Base-by-base conservation (phyloP, 2,888 invertebrate species). In the Aspidiotus destructor region DNA sequence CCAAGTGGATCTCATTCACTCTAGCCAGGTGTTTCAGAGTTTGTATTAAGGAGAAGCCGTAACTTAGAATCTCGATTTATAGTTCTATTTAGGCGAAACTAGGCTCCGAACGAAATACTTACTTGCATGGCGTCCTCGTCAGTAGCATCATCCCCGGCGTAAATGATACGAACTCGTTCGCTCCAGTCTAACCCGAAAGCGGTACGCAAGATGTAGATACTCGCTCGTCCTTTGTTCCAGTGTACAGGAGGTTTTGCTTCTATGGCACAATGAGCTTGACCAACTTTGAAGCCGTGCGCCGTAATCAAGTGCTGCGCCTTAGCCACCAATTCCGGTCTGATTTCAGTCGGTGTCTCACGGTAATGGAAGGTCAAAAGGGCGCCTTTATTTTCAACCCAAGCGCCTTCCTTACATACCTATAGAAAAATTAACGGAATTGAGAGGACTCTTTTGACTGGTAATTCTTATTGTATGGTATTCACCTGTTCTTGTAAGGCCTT, bases 121-220 rank as follows among this genome's bases (percentile, higher is more conserved):
- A 90, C 90, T 84, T 85, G 82, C 88, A 92, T 92, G 55, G 92
- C 92, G 76, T 92, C 92, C 78, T 92, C 92, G 76, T 92, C 92
- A 0, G 92, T 92, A 64, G 83, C 83, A 79, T 92, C 92, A 77
- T 92, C 92, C 72, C 92, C 92, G 60, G 87, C 92, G 75, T 92
- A 92, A 74, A 92, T 91, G 73, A 92, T 90, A 74, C 91, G 83
- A 73, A 92, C 89, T 70, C 92, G 82, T 76, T 92, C 92, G 75
- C 89, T 88, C 92, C 92, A 93, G 77, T 93, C 92, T 17, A 92
- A 84, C 1, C 92, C 93, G 75, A 92, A 93, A 0, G 92, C 90
- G 3, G 92, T 92, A 71, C 92, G 83, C 71, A 93, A 78, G 73
- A 93, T 93, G 77, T 93, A 92, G 76, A 93, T 90, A 0, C 91